Conservation (phyloP, 2,113 vertebrate genomes). For the Salvelinus fontinalis region DNA sequence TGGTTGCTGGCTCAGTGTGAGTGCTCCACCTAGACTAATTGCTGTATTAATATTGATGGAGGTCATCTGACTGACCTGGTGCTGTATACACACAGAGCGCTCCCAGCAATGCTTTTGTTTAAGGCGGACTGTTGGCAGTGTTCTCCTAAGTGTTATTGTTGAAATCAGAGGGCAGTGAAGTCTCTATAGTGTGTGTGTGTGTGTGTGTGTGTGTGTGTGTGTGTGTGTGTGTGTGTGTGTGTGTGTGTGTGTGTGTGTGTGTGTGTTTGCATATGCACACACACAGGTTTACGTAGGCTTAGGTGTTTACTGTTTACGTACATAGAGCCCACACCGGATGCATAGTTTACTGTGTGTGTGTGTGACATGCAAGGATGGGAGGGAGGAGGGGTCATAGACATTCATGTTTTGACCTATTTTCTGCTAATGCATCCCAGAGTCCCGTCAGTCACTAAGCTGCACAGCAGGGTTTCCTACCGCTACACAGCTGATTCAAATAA, state of each 20-base stretch:
- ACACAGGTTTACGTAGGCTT: no score
- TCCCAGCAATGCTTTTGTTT: background rate
- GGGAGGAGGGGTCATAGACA: background rate
- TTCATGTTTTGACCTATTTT: conserved; percentile 43
- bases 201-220: background rate
- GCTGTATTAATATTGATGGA: conserved; percentile 71
- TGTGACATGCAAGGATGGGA: no score
- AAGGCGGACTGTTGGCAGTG: background rate
- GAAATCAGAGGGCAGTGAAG: background rate
- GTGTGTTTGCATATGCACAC: background rate
- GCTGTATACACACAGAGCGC: background rate
- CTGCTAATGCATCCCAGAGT: conserved; percentile 33
- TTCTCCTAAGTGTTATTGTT: background rate
- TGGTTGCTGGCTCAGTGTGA: conserved; percentile 7
- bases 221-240: background rate
- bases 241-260: no score
- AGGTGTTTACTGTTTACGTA: no score
- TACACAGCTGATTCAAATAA: no score
- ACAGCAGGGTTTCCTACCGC: no score
- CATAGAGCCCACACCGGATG: no score
- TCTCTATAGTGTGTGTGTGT: background rate
- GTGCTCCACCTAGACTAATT: conserved; percentile 29
- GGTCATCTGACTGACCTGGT: conserved; percentile 53
- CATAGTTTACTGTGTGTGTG: background rate
- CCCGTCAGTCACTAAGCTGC: background rate